phyloP scores from a whole-genome alignment of 2,113 vertebrate species.

The Trematocara variabile region DNA sequence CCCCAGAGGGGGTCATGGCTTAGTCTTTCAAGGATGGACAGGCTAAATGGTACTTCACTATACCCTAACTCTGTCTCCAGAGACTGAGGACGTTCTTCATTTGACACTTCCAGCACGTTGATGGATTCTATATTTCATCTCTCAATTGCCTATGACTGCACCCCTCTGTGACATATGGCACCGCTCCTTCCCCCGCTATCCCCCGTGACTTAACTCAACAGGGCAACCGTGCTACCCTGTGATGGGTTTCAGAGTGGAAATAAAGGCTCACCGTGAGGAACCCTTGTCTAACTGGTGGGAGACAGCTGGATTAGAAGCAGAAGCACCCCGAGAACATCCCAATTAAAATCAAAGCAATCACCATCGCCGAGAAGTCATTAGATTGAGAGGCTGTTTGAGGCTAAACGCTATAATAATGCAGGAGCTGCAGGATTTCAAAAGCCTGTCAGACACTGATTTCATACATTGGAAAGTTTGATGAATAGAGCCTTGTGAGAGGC shows the following conservation, averaged over 20 bases:
- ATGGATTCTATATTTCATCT: constrained; percentile 49
- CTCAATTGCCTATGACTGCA: constrained; percentile 44
- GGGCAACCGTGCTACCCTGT: background rate
- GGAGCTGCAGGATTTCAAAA: constrained; percentile 57
- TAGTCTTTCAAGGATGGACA: constrained; percentile 62
- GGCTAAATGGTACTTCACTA: constrained; percentile 46
- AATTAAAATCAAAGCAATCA: constrained; percentile 74
- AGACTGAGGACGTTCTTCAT: constrained; percentile 9
- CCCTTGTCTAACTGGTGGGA: constrained; percentile 55
- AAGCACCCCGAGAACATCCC: constrained; percentile 55
- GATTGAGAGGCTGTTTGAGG: constrained; percentile 63
- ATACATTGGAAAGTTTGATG: constrained; percentile 69
- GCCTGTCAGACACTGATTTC: constrained; percentile 68
- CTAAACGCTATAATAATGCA: constrained; percentile 63
- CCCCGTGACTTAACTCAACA: constrained; percentile 15
- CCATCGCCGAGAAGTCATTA: constrained; percentile 48
- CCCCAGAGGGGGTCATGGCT: constrained; percentile 30
- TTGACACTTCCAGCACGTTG: constrained; percentile 23
- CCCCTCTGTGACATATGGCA: constrained; percentile 23
- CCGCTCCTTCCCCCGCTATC: background rate
- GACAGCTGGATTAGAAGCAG: constrained; percentile 61
- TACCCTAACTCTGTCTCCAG: constrained; percentile 32
- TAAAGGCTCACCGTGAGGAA: constrained; percentile 39
- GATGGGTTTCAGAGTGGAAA: constrained; percentile 31
- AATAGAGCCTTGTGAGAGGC: constrained; percentile 66